Evolutionary conservation across 2,888 invertebrate species (phyloP).

Genomic region (Trichacis sp.): DNA sequence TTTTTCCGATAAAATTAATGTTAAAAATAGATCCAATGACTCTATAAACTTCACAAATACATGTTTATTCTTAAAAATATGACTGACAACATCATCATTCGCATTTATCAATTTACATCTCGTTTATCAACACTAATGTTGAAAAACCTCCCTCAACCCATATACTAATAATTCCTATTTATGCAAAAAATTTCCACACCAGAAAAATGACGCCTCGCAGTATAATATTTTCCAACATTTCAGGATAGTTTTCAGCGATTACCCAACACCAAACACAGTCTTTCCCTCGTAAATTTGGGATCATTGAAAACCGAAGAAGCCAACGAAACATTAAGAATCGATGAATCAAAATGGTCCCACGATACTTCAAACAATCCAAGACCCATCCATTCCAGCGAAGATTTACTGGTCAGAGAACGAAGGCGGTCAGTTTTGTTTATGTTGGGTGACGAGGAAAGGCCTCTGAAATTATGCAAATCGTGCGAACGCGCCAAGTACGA

Average conservation of each 20-base stretch:
- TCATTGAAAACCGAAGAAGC: constrained; percentile 44
- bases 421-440: constrained; percentile 57
- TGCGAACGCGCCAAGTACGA: background rate
- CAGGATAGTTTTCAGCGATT: constrained; percentile 29
- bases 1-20: no score
- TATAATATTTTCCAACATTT: constrained; percentile 6
- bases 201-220: no score
- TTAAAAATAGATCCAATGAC: no score
- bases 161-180: no score
- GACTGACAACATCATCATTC: no score
- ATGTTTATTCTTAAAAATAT: no score
- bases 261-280: constrained; percentile 26
- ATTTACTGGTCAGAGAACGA: constrained; percentile 35
- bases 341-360: constrained; percentile 24
- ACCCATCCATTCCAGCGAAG: constrained; percentile 36
- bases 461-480: background rate
- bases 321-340: constrained; percentile 42
- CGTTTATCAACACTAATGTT: no score
- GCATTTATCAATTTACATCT: no score
- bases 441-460: constrained; percentile 60
- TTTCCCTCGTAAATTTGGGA: constrained; percentile 32
- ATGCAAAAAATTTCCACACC: no score
- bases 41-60: no score
- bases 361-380: constrained; percentile 33
- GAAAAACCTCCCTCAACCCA: no score